phyloP scores from a whole-genome alignment of 2,888 invertebrate genomes.

The Noctua janthe region DNA sequence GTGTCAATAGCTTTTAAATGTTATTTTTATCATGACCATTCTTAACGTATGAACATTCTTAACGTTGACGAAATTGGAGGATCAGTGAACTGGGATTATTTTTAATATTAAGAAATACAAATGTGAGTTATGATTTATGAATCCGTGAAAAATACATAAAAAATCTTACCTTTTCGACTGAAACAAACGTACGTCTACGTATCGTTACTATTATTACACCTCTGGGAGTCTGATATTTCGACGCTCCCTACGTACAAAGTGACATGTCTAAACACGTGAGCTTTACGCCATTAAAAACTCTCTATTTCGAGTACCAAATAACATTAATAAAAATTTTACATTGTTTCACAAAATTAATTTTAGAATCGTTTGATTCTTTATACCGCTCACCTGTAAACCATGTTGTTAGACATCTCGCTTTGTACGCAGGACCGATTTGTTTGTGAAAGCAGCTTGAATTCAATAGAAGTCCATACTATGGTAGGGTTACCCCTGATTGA shows the following conservation, averaged over 20 bases:
- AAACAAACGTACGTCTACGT: conserved; percentile 3
- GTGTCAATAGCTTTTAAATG: neutral
- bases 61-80: neutral
- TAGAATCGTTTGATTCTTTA: too few species aligned
- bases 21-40: neutral
- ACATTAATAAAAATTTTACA: too few species aligned
- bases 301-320: too few species aligned
- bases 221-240: neutral
- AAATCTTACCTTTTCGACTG: neutral
- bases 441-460: neutral
- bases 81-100: conserved; percentile 1
- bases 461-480: too few species aligned
- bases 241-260: too few species aligned
- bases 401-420: too few species aligned
- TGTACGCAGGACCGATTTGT: too few species aligned
- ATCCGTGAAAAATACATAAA: neutral
- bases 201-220: neutral
- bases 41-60: neutral
- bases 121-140: neutral
- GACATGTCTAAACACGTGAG: too few species aligned
- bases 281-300: too few species aligned
- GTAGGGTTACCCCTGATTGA: neutral
- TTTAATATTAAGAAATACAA: neutral
- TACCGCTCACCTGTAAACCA: too few species aligned
- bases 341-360: too few species aligned